These are phyloP conservation scores for Panopea generosa DNA, from an alignment of 2,888 invertebrate species.

Conservation along the genomic window DNA sequence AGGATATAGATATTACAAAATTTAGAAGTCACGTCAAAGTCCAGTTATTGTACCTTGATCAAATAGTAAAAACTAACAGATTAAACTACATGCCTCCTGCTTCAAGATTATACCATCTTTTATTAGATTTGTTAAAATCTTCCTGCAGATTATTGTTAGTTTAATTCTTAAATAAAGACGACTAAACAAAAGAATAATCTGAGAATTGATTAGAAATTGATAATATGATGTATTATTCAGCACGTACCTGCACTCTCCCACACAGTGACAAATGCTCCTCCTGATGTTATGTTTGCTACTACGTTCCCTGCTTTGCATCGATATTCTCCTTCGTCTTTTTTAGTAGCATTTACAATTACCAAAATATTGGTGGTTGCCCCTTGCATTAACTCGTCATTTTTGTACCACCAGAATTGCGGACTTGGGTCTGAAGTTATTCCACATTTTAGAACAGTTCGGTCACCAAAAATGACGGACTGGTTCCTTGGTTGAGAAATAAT, in stretches of 20 bases:
- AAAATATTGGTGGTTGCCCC: background rate
- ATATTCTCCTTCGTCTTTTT: conserved; percentile 20
- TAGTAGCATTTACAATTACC: background rate
- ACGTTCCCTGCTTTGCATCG: conserved; percentile 40
- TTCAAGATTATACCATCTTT: no score
- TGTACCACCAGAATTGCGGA: conserved; percentile 37
- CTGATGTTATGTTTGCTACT: conserved; percentile 37
- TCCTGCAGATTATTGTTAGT: no score
- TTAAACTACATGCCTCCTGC: no score
- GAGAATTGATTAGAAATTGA: no score
- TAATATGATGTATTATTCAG: no score
- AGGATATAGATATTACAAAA: no score
- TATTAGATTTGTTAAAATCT: no score
- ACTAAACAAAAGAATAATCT: no score
- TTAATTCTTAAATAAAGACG: no score
- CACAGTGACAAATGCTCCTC: conserved; percentile 10
- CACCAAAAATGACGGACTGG: conserved; percentile 17
- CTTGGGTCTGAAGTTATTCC: conserved; percentile 16
- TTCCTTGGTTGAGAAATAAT: conserved; percentile 17
- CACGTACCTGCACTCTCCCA: conserved; percentile 12
- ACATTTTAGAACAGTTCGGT: conserved; percentile 19
- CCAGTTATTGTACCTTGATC: no score
- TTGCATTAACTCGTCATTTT: conserved; percentile 12
- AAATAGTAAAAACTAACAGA: no score
- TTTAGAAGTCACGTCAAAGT: no score